Conservation (phyloP, 2,888 invertebrate genomes). For the Scaptodrosophila latifasciaeformis region DNA sequence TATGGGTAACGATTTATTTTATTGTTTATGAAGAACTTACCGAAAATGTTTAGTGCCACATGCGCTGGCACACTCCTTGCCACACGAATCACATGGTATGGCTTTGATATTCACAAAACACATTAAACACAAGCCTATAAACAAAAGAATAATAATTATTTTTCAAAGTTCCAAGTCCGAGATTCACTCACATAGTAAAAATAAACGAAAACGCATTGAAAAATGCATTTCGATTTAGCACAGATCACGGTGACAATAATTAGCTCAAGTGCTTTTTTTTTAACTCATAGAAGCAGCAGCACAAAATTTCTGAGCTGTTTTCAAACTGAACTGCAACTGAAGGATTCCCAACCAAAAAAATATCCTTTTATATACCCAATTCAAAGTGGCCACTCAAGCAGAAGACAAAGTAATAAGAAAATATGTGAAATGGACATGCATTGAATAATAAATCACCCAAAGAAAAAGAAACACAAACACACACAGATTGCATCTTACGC, state of each 20-base stretch:
- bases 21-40: constrained; percentile 36
- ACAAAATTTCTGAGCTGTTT: constrained; percentile 7
- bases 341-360: constrained; percentile 24
- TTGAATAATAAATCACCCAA: constrained; percentile 53
- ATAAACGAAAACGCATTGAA: constrained; percentile 43
- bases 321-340: constrained; percentile 54
- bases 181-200: constrained; percentile 63
- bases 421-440: constrained; percentile 49
- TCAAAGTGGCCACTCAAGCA: constrained; percentile 61
- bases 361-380: constrained; percentile 45
- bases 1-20: background rate
- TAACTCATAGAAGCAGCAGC: constrained; percentile 42
- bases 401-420: constrained; percentile 26
- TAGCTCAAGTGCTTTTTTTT: constrained; percentile 29
- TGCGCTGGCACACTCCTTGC: constrained; percentile 79
- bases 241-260: constrained; percentile 15
- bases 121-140: constrained; percentile 54
- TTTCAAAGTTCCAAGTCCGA: background rate
- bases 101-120: constrained; percentile 52
- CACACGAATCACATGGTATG: constrained; percentile 80
- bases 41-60: constrained; percentile 81
- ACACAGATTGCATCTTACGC: constrained; percentile 62
- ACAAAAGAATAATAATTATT: background rate
- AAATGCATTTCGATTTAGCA: constrained; percentile 57
- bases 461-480: background rate